Conservation (phyloP, 2,797 vertebrate species). For the Euthynnus affinis region DNA sequence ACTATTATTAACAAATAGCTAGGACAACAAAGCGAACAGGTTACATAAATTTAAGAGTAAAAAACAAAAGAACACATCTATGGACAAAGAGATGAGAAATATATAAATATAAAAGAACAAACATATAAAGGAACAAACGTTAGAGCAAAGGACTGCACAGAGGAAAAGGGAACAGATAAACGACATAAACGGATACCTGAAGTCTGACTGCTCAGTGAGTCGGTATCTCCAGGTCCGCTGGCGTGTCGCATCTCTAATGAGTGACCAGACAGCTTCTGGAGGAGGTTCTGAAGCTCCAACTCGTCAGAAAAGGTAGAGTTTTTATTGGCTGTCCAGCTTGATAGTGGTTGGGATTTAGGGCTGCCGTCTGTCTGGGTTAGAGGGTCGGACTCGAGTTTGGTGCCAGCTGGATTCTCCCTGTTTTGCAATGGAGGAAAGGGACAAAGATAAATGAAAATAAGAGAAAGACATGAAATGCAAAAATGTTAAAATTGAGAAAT, state of each 20-base stretch:
- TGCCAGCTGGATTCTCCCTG: conserved; percentile 37
- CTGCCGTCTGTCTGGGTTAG: conserved; percentile 52
- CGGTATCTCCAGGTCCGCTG: conserved; percentile 69
- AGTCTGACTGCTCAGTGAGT: conserved; percentile 85
- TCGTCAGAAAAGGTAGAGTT: conserved; percentile 79
- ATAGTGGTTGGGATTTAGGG: conserved; percentile 10
- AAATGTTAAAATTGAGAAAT: background rate
- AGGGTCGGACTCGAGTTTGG: conserved; percentile 43
- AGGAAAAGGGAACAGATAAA: background rate
- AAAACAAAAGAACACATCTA: background rate
- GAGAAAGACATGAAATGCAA: background rate
- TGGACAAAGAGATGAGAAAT: background rate
- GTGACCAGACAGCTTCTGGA: conserved; percentile 83
- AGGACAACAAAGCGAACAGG: background rate
- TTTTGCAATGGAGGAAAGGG: background rate
- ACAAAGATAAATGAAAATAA: conserved; percentile 7
- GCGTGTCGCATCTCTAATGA: conserved; percentile 74
- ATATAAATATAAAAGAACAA: conserved; percentile 3
- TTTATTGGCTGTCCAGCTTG: conserved; percentile 62
- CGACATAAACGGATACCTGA: conserved; percentile 76
- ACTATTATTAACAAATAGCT: background rate
- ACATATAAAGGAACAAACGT: background rate
- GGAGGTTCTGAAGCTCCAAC: conserved; percentile 83
- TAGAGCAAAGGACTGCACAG: background rate
- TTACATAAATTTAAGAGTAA: background rate